Conservation (phyloP, 2,113 vertebrate species). For the Panthera uncia region DNA sequence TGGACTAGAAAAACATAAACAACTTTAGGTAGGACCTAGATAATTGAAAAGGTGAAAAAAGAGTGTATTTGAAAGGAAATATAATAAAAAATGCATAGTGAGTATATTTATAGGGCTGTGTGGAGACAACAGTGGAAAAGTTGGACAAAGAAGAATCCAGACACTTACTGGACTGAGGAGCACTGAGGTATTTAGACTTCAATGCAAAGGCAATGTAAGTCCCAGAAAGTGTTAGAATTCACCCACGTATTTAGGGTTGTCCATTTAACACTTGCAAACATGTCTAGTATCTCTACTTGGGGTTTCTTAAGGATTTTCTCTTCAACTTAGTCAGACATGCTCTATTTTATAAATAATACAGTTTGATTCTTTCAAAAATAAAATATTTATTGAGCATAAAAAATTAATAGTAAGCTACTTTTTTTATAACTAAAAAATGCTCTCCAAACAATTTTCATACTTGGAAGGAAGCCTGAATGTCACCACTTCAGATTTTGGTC, state of each 20-base stretch:
- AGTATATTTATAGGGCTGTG: neutral
- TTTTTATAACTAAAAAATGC: slow-evolving; percentile 7
- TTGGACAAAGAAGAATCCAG: neutral
- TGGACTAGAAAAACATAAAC: neutral
- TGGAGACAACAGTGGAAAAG: neutral
- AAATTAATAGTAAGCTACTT: neutral
- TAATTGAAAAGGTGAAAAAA: neutral
- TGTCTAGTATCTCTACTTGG: neutral
- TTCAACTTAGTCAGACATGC: neutral
- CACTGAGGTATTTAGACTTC: neutral
- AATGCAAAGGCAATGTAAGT: neutral
- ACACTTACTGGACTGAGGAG: neutral
- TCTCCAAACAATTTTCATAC: slow-evolving; percentile 22
- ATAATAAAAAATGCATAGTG: neutral
- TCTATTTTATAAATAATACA: neutral
- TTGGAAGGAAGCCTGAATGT: neutral
- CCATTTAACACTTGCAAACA: neutral
- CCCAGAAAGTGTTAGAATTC: neutral
- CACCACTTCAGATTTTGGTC: neutral
- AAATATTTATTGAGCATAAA: slow-evolving; percentile 33
- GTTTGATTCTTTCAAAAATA: neutral
- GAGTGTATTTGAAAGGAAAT: neutral
- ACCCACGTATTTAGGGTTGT: neutral
- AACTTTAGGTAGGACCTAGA: neutral
- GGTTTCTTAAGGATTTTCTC: neutral